These are phyloP conservation scores for Chamaetylas fuelleborni DNA, from an alignment of 2,113 vertebrate genomes.

Conservation along the genomic window DNA sequence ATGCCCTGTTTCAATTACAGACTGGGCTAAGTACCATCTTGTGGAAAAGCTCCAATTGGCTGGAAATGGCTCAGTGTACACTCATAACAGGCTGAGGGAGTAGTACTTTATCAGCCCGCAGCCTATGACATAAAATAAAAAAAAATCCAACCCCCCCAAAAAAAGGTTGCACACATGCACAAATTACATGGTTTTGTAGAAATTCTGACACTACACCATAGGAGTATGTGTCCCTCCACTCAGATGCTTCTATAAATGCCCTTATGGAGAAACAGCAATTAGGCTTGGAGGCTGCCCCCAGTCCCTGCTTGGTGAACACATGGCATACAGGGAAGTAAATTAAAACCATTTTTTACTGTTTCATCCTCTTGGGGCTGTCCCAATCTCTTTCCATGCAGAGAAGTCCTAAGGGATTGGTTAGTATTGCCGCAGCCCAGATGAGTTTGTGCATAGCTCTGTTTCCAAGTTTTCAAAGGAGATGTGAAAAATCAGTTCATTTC, in stretches of 20 bases:
- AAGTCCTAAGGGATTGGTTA: not conserved
- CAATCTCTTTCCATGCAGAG: not conserved
- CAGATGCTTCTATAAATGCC: not conserved
- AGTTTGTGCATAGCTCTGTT: not conserved
- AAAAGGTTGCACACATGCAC: not conserved
- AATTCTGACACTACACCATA: not conserved
- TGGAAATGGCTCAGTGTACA: not conserved
- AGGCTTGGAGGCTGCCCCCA: not conserved
- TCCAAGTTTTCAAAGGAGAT: not conserved
- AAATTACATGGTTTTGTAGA: not conserved
- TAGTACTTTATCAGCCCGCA: not conserved
- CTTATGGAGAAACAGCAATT: not conserved
- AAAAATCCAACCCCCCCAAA: not conserved
- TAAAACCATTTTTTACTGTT: not conserved
- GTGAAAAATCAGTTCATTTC: not conserved
- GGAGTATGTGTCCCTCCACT: rapidly evolving
- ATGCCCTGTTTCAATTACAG: conserved; percentile 40
- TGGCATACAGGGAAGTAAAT: not conserved
- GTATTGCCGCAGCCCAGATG: not conserved
- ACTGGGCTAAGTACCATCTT: conserved; percentile 23
- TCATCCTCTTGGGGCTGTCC: not conserved
- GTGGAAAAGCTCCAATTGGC: conserved; percentile 51
- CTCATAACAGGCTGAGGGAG: not conserved
- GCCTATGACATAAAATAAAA: not conserved
- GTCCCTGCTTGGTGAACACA: not conserved